phyloP scores from a whole-genome alignment of 2,888 invertebrate genomes.

The Trachelus iudaicus region DNA sequence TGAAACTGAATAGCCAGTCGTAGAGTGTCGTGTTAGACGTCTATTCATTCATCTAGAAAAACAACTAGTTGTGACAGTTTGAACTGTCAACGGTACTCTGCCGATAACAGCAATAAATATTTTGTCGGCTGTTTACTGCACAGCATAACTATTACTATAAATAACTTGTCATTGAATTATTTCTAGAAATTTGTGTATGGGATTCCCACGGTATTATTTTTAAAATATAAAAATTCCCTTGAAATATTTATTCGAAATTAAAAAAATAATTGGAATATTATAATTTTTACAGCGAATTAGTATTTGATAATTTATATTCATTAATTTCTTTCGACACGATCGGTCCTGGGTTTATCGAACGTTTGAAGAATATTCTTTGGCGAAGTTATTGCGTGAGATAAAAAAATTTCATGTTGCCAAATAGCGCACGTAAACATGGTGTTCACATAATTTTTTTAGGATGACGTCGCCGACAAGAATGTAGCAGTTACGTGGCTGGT shows the following conservation, averaged over 20 bases:
- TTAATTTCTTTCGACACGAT: neutral
- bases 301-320: neutral
- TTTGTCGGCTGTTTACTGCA: too few relatives aligned
- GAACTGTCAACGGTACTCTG: neutral
- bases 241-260: neutral
- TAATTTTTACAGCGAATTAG: neutral
- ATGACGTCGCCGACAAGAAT: neutral
- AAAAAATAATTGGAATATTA: neutral
- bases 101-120: neutral
- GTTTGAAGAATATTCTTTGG: neutral
- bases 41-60: neutral
- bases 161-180: neutral
- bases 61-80: neutral
- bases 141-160: too few relatives aligned
- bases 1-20: neutral
- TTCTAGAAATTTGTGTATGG: neutral
- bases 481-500: neutral
- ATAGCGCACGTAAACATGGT: neutral
- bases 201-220: neutral
- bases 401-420: neutral
- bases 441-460: neutral
- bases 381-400: neutral
- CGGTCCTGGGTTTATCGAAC: neutral
- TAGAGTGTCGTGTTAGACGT: neutral
- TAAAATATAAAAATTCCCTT: neutral